Evolutionary conservation across 2,113 vertebrate genomes (phyloP).

Genomic region (Myiagra hebetior): DNA sequence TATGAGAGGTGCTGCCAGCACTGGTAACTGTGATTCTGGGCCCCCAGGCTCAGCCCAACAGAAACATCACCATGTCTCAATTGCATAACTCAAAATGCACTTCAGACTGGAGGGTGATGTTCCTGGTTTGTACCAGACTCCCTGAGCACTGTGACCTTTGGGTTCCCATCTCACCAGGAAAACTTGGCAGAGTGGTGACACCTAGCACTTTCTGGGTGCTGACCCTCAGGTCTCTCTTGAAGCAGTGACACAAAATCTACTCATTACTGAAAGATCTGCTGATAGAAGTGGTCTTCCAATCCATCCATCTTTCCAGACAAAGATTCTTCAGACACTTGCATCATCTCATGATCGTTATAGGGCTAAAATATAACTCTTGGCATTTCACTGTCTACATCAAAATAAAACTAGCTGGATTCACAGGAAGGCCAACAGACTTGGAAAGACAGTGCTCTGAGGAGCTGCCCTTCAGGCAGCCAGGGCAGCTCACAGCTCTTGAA

Average conservation of each 20-base stretch:
- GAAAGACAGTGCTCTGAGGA: neutral
- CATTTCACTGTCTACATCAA: neutral
- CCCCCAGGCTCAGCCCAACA: neutral
- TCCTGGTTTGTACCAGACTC: neutral
- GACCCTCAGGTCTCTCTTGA: neutral
- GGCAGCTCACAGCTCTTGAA: neutral
- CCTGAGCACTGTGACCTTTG: neutral
- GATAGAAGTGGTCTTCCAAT: neutral
- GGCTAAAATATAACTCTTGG: neutral
- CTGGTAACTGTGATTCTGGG: neutral
- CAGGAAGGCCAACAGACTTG: neutral
- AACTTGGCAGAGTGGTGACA: neutral
- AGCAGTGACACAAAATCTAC: neutral
- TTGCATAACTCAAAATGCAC: neutral
- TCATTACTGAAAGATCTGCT: neutral
- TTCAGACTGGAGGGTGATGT: neutral
- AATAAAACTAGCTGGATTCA: neutral
- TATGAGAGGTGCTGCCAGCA: neutral
- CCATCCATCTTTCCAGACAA: neutral
- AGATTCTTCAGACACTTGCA: neutral
- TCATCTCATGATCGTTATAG: neutral
- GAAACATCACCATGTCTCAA: neutral
- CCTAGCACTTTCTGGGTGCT: neutral
- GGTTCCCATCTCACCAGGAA: neutral
- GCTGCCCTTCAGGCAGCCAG: neutral